Evolutionary conservation across 2,888 invertebrate genomes (phyloP), one percentile per base, ranked within the genome.

Genomic region (Tetheella fluctuosa): DNA sequence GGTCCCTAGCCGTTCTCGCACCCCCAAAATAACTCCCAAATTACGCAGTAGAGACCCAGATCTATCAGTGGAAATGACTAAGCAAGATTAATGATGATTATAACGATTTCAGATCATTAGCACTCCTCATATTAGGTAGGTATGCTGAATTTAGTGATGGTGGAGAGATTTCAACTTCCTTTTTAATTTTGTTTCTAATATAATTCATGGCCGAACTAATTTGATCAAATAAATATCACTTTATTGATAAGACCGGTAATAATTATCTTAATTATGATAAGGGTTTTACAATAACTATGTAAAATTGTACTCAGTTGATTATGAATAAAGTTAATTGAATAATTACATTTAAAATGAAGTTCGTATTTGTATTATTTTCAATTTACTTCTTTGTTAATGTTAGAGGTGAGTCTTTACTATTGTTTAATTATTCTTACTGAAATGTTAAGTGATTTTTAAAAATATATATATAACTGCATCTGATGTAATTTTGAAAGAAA

Each of bases 261-360:
- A 8, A 48, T 48, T n/a, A 20, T n/a, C 20, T 20, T 20, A 48
- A 20, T 42, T 8, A 48, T 20, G 48, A 48, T 48, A 48, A 48
- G 10, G 10, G 10, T 20, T 37, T 54, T 25, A 53, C 25, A 25
- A 10, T 20, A 37, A 34, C 4, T n/a, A 10, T 2, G 48, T 17
- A 20, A 20, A 23, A 1, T 54, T 23, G 13, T 55, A 4, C 28
- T 30, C 28, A 8, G 54, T 28, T 13, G 34, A 12, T 54, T 30
- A 30, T 13, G 6, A 17, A 28, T 13, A 13, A 20, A 58, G 30
- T 57, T 25, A 28, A 25, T 48, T 17, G 62, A 48, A 57, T 57
- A 23, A 72, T 68, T 58, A 73, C 66, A 67, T 57, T 60, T 23
- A 79, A 77, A 68, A 84, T 84, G 83, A 77, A 74, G 67, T 59